These are phyloP conservation scores for Nemurella pictetii DNA, from an alignment of 2,888 invertebrate species.

Conservation along the genomic window DNA sequence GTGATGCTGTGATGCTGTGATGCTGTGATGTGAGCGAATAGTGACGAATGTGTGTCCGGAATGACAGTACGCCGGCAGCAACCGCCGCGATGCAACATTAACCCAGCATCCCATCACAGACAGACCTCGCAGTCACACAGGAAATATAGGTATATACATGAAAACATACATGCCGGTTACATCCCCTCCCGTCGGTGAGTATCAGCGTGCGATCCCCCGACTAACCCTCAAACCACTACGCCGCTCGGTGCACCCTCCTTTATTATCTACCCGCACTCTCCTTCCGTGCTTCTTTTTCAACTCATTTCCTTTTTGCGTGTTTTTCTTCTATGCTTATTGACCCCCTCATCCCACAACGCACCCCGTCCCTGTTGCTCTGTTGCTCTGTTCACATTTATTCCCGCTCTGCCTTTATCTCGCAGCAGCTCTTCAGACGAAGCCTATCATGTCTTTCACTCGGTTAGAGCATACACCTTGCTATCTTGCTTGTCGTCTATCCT, in stretches of 20 bases:
- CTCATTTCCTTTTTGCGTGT: not conserved
- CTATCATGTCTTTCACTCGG: not conserved
- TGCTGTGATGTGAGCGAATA: not conserved
- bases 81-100: conserved; percentile 18
- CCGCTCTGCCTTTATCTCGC: not conserved
- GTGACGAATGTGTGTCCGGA: conserved; percentile 9
- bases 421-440: not conserved
- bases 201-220: not conserved
- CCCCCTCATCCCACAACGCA: not conserved
- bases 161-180: not conserved
- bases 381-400: not conserved
- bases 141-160: not conserved
- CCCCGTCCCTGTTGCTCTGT: not conserved
- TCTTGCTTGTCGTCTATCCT: not conserved
- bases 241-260: not conserved
- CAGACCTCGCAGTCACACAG: not conserved
- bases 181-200: not conserved
- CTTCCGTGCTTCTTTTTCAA: not conserved
- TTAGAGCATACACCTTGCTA: not conserved
- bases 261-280: not conserved
- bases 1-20: not conserved
- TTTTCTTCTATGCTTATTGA: not conserved
- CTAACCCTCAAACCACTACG: not conserved
- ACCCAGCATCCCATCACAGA: conserved; percentile 24
- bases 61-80: not conserved